Conservation (phyloP, 2,113 vertebrate genomes). For the Bubo blakistoni region DNA sequence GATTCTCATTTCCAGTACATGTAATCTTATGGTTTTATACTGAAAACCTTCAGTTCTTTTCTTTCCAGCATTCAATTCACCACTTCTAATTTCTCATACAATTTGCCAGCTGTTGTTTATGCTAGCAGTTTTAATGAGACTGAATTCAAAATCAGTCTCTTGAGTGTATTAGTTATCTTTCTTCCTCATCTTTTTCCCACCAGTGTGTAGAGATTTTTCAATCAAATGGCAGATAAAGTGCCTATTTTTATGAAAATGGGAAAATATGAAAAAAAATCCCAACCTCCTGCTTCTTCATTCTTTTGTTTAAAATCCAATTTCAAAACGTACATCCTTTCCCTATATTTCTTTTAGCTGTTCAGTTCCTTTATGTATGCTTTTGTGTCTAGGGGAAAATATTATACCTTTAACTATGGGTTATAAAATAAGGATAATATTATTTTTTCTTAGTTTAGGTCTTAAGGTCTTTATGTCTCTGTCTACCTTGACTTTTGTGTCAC, state of each 20-base stretch:
- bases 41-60: neutral
- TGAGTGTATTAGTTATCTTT: neutral
- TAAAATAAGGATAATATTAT: neutral
- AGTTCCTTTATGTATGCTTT: neutral
- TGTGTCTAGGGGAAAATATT: neutral
- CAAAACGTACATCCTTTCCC: neutral
- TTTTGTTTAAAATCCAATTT: neutral
- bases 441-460: neutral
- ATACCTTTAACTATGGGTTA: neutral
- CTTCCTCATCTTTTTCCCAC: neutral
- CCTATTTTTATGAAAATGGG: neutral
- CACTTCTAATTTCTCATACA: neutral
- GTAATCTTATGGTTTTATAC: neutral
- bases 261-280: neutral
- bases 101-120: conserved; percentile 25
- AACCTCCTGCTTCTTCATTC: neutral
- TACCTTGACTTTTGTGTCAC: neutral
- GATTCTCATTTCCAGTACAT: neutral
- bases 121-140: neutral
- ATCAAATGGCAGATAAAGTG: neutral
- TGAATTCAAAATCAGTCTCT: neutral
- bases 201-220: neutral
- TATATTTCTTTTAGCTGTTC: neutral
- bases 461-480: neutral
- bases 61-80: neutral